phyloP scores from a whole-genome alignment of 2,113 vertebrate species.

The Tiliqua scincoides region DNA sequence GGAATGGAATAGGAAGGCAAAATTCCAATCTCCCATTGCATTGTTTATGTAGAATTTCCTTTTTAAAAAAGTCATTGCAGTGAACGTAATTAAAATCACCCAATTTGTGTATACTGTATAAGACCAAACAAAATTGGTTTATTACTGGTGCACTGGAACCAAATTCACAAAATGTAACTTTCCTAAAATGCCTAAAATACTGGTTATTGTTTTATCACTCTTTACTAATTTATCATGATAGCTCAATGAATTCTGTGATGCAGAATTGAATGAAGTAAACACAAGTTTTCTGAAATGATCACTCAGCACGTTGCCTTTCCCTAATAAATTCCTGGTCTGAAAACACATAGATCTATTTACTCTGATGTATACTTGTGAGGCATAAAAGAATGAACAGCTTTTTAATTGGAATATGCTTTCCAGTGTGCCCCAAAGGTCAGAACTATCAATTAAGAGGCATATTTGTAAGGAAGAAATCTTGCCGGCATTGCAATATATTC shows the following conservation, averaged over 20 bases:
- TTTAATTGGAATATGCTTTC: constrained; percentile 69
- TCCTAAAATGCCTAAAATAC: neutral
- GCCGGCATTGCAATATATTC: constrained; percentile 73
- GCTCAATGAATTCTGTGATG: neutral
- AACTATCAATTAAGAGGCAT: constrained; percentile 70
- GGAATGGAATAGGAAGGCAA: no score
- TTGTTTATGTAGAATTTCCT: no score
- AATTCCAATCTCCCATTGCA: no score
- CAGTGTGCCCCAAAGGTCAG: constrained; percentile 70
- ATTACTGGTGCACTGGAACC: neutral
- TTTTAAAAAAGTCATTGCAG: no score
- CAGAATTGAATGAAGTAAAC: constrained; percentile 38
- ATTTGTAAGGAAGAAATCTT: constrained; percentile 74
- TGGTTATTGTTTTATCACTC: constrained; percentile 23
- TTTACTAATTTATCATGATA: constrained; percentile 39
- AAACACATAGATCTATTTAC: constrained; percentile 23
- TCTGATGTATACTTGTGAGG: constrained; percentile 37
- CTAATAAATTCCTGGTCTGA: constrained; percentile 18
- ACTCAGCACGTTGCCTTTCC: constrained; percentile 33
- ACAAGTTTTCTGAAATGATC: constrained; percentile 27
- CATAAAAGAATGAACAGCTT: constrained; percentile 52
- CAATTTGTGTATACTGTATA: no score
- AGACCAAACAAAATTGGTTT: no score
- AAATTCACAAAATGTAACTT: neutral
- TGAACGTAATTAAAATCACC: no score